phyloP scores from a whole-genome alignment of 2,888 invertebrate genomes.

The Eurytoma adleriae region DNA sequence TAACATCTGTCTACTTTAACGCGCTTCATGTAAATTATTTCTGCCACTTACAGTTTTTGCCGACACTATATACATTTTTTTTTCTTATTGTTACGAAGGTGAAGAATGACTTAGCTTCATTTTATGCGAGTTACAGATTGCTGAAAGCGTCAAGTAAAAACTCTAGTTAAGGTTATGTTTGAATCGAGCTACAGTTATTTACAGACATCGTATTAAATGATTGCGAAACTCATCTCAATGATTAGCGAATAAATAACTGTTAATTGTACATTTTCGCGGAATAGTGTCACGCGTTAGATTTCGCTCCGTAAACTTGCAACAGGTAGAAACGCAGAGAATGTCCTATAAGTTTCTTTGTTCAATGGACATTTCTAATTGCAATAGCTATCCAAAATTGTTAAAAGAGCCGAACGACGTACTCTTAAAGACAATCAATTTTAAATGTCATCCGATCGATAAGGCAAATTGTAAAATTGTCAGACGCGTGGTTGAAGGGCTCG shows the following conservation, averaged over 20 bases:
- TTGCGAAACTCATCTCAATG: slow-evolving; percentile 2
- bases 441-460: not conserved
- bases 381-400: slow-evolving; percentile 1
- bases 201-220: slow-evolving; percentile 9
- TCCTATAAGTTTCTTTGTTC: no score
- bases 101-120: slow-evolving; percentile 7
- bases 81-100: slow-evolving; percentile 18
- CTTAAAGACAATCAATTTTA: not conserved
- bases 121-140: not conserved
- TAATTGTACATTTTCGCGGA: not conserved
- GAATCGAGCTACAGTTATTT: slow-evolving; percentile 3
- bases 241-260: slow-evolving; percentile 15
- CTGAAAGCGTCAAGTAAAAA: not conserved
- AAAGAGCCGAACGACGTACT: slow-evolving; percentile 4
- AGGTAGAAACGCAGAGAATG: no score
- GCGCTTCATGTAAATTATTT: no score
- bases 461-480: not conserved
- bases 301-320: no score
- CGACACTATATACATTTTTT: slow-evolving; percentile 4
- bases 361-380: not conserved
- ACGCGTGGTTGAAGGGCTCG: not conserved
- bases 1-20: no score
- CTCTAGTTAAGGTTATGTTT: not conserved
- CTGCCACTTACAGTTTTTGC: not conserved
- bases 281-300: no score